A percentile compares a stretch with the other conserved stretches of the same genome.
These are phyloP conservation scores for Antitype chi DNA, from an alignment of 2,888 invertebrate genomes.

Conservation along the genomic window DNA sequence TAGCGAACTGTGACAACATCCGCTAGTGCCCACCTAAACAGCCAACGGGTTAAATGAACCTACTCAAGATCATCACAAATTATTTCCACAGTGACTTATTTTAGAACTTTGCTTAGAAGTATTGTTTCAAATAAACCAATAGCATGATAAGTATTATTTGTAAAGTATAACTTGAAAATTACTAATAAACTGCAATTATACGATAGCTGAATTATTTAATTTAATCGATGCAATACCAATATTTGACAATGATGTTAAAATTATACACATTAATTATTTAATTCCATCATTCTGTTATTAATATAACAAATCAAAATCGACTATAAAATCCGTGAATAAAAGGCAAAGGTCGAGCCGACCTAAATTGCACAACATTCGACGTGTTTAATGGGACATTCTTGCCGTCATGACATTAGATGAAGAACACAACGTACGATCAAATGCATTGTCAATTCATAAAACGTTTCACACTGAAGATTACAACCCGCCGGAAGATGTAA, in stretches of 20 bases:
- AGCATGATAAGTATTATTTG: neutral
- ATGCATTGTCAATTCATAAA: conserved; percentile 73
- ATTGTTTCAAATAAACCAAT: neutral
- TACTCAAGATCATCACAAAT: conserved; percentile 12
- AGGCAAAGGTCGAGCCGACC: conserved; percentile 70
- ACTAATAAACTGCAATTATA: neutral
- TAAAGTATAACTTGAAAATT: neutral
- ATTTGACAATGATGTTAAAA: conserved; percentile 22
- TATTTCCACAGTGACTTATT: neutral
- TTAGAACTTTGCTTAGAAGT: neutral
- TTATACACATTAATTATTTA: conserved; percentile 30
- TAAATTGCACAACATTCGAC: conserved; percentile 72
- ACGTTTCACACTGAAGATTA: conserved; percentile 74
- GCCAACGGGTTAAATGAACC: conserved; percentile 42
- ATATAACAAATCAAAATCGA: conserved; percentile 49
- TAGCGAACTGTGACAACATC: conserved; percentile 75
- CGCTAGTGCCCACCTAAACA: conserved; percentile 64
- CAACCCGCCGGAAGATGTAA: conserved; percentile 81
- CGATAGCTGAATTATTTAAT: neutral
- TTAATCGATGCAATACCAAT: neutral
- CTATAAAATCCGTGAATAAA: conserved; percentile 56
- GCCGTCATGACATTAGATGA: conserved; percentile 62
- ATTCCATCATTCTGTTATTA: conserved; percentile 42
- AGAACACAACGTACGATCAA: conserved; percentile 61
- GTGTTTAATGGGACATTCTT: conserved; percentile 64